These are phyloP conservation scores for Periplaneta americana DNA, from an alignment of 1,140 invertebrate genomes.

Conservation along the genomic window DNA sequence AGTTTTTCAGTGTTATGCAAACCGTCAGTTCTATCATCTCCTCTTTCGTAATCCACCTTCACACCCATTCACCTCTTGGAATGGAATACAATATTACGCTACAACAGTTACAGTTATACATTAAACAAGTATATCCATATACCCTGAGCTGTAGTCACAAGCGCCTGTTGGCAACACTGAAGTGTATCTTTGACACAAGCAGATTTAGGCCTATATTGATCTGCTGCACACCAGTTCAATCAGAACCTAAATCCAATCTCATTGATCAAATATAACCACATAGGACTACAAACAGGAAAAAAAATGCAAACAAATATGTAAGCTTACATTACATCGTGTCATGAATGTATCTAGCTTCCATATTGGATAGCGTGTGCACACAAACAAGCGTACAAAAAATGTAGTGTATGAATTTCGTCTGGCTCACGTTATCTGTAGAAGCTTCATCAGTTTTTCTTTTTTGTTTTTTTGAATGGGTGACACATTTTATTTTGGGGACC, in stretches of 20 bases:
- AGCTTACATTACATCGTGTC: neutral
- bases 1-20: too few species aligned
- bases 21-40: too few species aligned
- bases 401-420: neutral
- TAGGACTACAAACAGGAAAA: neutral
- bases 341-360: neutral
- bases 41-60: too few species aligned
- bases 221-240: neutral
- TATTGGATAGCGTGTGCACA: neutral
- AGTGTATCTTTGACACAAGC: neutral
- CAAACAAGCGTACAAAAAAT: neutral
- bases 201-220: neutral
- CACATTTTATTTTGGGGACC: neutral
- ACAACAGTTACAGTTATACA: too few species aligned
- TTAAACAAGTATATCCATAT: neutral
- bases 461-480: neutral
- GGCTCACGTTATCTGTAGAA: neutral
- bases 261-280: neutral
- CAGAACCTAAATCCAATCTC: neutral
- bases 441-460: neutral
- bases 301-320: neutral
- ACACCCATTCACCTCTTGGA: too few species aligned
- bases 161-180: neutral
- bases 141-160: neutral
- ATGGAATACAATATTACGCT: too few species aligned